A percentile compares a stretch with the other conserved stretches of the same genome.
Evolutionary conservation across 1,140 invertebrate genomes (phyloP).

Genomic region (Gryon sp.): DNA sequence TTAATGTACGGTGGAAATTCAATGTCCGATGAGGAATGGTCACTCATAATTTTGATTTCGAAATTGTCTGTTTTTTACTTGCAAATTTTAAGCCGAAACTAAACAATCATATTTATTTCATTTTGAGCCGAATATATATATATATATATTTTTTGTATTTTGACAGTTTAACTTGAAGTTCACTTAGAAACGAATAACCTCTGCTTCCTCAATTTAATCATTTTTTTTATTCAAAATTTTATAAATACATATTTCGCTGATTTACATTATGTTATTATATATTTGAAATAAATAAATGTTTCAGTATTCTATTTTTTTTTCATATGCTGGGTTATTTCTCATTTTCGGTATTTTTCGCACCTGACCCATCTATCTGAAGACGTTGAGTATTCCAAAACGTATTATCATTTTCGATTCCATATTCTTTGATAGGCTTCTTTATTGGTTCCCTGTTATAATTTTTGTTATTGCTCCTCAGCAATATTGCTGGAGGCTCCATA

Average conservation of each 20-base stretch:
- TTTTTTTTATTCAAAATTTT: too few species aligned
- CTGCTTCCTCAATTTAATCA: too few species aligned
- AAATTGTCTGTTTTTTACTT: constrained; percentile 37
- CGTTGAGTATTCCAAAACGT: constrained; percentile 42
- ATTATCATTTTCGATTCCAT: constrained; percentile 20
- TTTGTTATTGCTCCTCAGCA: constrained; percentile 9
- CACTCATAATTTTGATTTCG: constrained; percentile 66
- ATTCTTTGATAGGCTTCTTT: neutral
- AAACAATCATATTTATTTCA: constrained; percentile 50
- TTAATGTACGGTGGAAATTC: constrained; percentile 70
- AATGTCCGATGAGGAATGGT: constrained; percentile 64
- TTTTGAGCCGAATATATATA: too few species aligned
- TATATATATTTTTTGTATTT: constrained; percentile 19
- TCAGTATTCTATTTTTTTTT: too few species aligned
- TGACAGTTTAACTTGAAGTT: constrained; percentile 32
- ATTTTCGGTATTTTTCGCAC: neutral
- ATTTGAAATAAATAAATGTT: too few species aligned
- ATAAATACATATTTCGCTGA: too few species aligned
- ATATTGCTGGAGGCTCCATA: constrained; percentile 34
- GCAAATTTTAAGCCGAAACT: constrained; percentile 45
- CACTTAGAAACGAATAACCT: neutral
- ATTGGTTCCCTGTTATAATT: neutral
- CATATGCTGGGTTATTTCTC: neutral
- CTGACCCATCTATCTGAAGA: constrained; percentile 4
- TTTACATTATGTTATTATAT: too few species aligned